Base-by-base conservation (phyloP, 2,797 vertebrate genomes). In the Naso thynnoides region DNA sequence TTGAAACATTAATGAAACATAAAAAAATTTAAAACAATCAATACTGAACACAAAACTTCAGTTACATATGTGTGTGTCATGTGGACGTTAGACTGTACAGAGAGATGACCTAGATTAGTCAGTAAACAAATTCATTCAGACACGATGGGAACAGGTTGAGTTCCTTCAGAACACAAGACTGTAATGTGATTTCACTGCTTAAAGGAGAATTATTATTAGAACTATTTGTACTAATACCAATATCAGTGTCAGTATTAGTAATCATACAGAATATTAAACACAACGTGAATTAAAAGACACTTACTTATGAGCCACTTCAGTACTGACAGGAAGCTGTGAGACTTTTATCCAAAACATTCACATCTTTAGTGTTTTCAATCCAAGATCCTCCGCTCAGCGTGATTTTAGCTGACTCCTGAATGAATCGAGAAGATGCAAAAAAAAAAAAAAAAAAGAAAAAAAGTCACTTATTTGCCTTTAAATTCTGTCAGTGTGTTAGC, bases 271-370 rank as follows among this genome's bases (percentile, higher is more conserved):
- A 54, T 9, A 56, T 42, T 61, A 5, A 33, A 1, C 27, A 57
- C 9, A 54, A 65, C 66, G n/a, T 13, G 31, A 65, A 71, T 36
- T 23, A 55, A 78, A 73, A 53, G 2, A 6, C 65, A 82, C 63
- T 78, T 81, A 90, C 93, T 68, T 83, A 6, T 72, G 52, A 56
- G 78, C 66, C 57, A 52, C 72, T 83, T 76, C 55, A 71, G 38
- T 54, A 26, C 1, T 50, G 45, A 83, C 23, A 58, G 42, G 23
- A 52, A 50, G 16, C 19, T 49, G 48, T 76, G 44, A 79, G 36
- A 67, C 54, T 52, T 53, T 50, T 10, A 23, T 42, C 24, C 26
- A 47, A 82, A 80, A 69, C 13, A 70, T 63, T 85, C 64, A 79
- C 77, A 89, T 90, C 42, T 38, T 78, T 79, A 23, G 26, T 21